Conservation (phyloP, 2,113 vertebrate species). For the Equus quagga region DNA sequence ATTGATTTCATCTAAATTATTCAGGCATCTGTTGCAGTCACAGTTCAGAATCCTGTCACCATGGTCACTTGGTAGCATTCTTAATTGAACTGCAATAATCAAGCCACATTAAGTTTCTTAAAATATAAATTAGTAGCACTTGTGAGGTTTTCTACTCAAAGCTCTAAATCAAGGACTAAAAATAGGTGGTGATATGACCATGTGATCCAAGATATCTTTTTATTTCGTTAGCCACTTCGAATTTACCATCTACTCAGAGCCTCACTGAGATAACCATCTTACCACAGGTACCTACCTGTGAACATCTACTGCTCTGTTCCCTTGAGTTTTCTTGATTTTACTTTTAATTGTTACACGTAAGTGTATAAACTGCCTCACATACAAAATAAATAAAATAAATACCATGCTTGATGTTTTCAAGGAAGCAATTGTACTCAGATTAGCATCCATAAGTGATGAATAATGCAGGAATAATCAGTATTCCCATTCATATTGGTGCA, state of each 20-base stretch:
- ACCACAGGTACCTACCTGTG: rapidly evolving
- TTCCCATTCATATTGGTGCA: conserved; percentile 56
- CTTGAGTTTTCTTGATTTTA: conserved; percentile 10
- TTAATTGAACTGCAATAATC: conserved; percentile 43
- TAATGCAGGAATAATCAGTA: conserved; percentile 52
- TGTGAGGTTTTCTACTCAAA: neutral
- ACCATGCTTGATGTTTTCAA: conserved; percentile 7
- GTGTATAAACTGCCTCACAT: neutral
- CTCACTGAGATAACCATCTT: neutral
- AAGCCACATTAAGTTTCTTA: neutral
- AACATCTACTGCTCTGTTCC: neutral
- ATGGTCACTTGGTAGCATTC: neutral
- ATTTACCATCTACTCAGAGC: neutral
- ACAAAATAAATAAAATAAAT: conserved; percentile 37
- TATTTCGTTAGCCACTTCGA: neutral
- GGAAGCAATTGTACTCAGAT: conserved; percentile 3
- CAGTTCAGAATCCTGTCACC: neutral
- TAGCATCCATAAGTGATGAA: neutral
- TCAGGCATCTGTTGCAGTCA: neutral
- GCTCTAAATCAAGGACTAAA: neutral
- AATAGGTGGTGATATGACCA: neutral
- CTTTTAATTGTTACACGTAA: neutral
- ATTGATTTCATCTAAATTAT: neutral
- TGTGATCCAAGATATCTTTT: neutral
- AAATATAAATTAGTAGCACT: conserved; percentile 1